Evolutionary conservation across 2,113 vertebrate species (phyloP), one percentile per base, ranked within the genome.

Genomic region (Hippolais icterina): DNA sequence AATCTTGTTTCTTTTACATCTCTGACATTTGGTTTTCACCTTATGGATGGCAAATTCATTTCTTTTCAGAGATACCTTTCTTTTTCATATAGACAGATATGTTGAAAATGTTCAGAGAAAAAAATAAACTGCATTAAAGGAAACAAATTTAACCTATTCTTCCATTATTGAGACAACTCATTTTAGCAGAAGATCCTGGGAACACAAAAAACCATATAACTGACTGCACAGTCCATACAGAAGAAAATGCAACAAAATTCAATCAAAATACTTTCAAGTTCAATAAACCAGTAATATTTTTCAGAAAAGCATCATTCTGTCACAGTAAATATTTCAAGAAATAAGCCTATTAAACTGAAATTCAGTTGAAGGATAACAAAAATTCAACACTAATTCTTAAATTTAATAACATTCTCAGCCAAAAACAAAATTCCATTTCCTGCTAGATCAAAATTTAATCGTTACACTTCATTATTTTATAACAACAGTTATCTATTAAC

Each of bases 371-470:
- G 68, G 49, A 88, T 83, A 95, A 91, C n/a, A 91, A 90, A 90
- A 94, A 80, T 65, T 91, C 59, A 87, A 35, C 50, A 49, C 61
- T 42, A 95, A 80, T 71, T 88, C 64, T 91, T 86, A 57, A 84
- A 94, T 94, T 89, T 83, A 97, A 96, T 96, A 94, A 96, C 86
- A 92, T 0, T 59, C 94, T 96, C 66, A 93, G 56, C 57, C 83
- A 96, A 94, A 97, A 87, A 74, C 68, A 95, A 96, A 96, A 95
- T 96, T 96, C 70, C 49, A 95, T 93, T 95, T 96, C 72, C 93
- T 89, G 49, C 37, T 70, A 80, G 56, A 95, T 90, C 84, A 91
- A 82, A 91, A 95, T 84, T 75, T 93, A 95, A 94, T 97, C 95
- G 83, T 82, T 94, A 56, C 47, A 94, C 61, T 96, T 94, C 59